Conservation (phyloP, 2,888 invertebrate species). For the Melanotus villosus region DNA sequence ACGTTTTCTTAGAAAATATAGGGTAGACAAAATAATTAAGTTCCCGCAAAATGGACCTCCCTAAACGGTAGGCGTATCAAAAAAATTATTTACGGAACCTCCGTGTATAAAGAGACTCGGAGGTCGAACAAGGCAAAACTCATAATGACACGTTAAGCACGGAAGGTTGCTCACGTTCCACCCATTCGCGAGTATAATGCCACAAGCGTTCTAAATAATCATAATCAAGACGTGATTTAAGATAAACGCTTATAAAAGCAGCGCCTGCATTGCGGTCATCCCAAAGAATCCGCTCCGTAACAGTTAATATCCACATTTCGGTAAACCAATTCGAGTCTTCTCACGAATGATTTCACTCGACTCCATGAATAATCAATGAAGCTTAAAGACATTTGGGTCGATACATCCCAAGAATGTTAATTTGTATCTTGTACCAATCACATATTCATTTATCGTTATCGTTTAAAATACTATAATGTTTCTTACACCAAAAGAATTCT, state of each 20-base stretch:
- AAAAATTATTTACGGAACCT: conserved; percentile 39
- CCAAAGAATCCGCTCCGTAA: conserved; percentile 20
- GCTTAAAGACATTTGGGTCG: conserved; percentile 32
- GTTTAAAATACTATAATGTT: background rate
- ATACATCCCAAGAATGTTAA: conserved; percentile 36
- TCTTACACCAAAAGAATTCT: background rate
- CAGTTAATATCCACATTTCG: conserved; percentile 21
- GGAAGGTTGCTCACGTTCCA: conserved; percentile 50
- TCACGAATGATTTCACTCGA: conserved; percentile 47
- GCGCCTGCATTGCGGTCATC: conserved; percentile 33
- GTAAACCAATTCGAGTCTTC: conserved; percentile 19
- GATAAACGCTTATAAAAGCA: conserved; percentile 36
- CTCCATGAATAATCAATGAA: conserved; percentile 44
- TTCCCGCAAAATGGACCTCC: conserved; percentile 42
- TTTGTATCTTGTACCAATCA: conserved; percentile 13
- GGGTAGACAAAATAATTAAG: conserved; percentile 43
- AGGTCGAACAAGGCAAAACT: conserved; percentile 43
- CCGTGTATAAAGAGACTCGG: conserved; percentile 36
- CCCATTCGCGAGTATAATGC: conserved; percentile 51
- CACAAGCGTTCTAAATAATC: conserved; percentile 46
- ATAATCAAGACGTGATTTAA: conserved; percentile 46
- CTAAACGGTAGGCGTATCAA: conserved; percentile 45
- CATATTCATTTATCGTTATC: background rate
- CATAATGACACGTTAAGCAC: conserved; percentile 51
- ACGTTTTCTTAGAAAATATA: conserved; percentile 18